phyloP scores from a whole-genome alignment of 2,113 vertebrate species.

The Notarius lentiginosus region DNA sequence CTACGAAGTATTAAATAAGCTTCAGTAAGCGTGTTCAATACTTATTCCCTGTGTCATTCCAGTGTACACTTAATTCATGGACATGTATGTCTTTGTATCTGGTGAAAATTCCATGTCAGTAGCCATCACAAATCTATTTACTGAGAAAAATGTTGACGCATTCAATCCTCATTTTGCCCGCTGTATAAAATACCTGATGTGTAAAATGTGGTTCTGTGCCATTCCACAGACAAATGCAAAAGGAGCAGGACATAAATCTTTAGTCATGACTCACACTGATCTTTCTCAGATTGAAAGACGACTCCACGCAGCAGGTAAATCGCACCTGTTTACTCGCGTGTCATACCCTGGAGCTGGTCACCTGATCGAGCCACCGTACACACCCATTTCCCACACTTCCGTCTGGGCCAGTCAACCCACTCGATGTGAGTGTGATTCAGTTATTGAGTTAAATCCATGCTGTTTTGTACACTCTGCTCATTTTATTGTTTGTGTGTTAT shows the following conservation, averaged over 20 bases:
- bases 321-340: slow-evolving; percentile 63
- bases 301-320: slow-evolving; percentile 61
- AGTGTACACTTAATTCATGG: too few relatives aligned
- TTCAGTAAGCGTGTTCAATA: too few relatives aligned
- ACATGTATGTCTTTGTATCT: too few relatives aligned
- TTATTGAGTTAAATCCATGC: neutral
- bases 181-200: too few relatives aligned
- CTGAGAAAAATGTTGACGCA: too few relatives aligned
- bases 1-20: too few relatives aligned
- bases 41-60: too few relatives aligned
- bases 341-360: slow-evolving; percentile 70
- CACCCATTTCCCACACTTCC: slow-evolving; percentile 49
- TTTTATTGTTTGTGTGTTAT: slow-evolving; percentile 6
- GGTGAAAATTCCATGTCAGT: too few relatives aligned
- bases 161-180: too few relatives aligned
- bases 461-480: neutral
- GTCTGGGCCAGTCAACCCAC: slow-evolving; percentile 57
- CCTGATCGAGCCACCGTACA: slow-evolving; percentile 71
- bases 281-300: slow-evolving; percentile 60
- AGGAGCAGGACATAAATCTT: neutral
- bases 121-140: too few relatives aligned
- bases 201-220: neutral
- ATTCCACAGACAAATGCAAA: neutral
- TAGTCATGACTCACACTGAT: neutral
- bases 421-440: slow-evolving; percentile 50